These are phyloP conservation scores for Hydrocynus forskahlii DNA, from an alignment of 2,797 vertebrate genomes.

Conservation along the genomic window DNA sequence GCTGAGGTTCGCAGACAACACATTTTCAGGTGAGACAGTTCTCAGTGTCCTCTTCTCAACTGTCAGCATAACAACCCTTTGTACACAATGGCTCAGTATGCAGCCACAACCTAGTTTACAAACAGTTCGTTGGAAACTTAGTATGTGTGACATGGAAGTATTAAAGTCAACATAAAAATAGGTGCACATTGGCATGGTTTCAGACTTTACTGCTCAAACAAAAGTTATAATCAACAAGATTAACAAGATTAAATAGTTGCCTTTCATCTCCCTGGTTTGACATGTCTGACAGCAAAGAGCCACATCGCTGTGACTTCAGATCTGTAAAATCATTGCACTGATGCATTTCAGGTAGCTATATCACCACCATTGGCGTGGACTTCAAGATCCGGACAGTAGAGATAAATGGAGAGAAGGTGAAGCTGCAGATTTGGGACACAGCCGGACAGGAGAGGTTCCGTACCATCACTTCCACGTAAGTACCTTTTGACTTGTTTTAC, in stretches of 20 bases:
- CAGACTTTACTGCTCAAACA: not conserved
- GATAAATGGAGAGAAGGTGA: slow-evolving; percentile 98
- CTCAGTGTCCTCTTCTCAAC: not conserved
- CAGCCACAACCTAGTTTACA: slow-evolving; percentile 5
- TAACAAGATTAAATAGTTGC: no score
- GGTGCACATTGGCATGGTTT: not conserved
- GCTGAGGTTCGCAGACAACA: slow-evolving; percentile 98
- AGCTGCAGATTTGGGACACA: slow-evolving; percentile 99
- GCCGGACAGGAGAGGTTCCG: slow-evolving; percentile 97
- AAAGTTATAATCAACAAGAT: not conserved
- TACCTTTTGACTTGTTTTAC: slow-evolving; percentile 33
- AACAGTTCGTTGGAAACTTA: not conserved
- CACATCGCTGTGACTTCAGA: not conserved
- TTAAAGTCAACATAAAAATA: not conserved
- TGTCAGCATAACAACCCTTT: not conserved
- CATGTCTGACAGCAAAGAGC: not conserved
- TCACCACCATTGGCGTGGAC: slow-evolving; percentile 98
- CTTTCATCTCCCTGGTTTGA: not conserved
- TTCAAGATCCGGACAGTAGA: slow-evolving; percentile 99
- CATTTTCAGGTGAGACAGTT: slow-evolving; percentile 91
- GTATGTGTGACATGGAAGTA: no score
- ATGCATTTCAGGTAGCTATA: slow-evolving; percentile 90
- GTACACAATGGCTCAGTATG: not conserved
- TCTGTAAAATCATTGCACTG: not conserved
- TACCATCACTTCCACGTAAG: slow-evolving; percentile 99